These are phyloP conservation scores for Parnassius orleans DNA, from an alignment of 2,888 invertebrate species.

Conservation along the genomic window DNA sequence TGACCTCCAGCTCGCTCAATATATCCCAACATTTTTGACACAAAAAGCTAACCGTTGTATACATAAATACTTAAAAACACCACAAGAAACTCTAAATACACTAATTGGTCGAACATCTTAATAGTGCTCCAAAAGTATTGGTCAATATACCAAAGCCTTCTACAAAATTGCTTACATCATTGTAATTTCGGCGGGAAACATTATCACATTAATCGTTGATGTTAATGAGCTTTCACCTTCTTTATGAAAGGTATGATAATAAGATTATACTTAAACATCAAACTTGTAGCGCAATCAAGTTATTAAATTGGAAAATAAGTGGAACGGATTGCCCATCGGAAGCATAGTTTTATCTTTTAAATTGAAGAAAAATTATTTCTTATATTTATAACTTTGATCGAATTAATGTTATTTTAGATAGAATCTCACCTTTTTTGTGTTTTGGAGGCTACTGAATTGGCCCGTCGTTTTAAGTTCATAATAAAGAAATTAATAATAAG, in stretches of 20 bases:
- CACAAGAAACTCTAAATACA: constrained; percentile 6
- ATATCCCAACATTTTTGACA: constrained; percentile 37
- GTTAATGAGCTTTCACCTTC: constrained; percentile 30
- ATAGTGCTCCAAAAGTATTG: constrained; percentile 50
- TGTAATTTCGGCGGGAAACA: constrained; percentile 73
- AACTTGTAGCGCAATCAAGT: too few species aligned
- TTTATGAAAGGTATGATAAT: constrained; percentile 30
- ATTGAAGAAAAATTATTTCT: too few species aligned
- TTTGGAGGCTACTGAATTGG: too few species aligned
- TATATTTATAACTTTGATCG: too few species aligned
- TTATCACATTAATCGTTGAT: constrained; percentile 35
- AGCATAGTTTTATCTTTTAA: too few species aligned
- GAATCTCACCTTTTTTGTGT: too few species aligned
- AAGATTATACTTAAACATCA: background rate
- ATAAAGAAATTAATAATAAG: too few species aligned
- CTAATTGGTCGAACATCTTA: background rate
- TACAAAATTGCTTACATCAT: constrained; percentile 63
- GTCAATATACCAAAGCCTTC: constrained; percentile 68
- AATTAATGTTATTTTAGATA: too few species aligned
- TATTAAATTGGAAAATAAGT: too few species aligned
- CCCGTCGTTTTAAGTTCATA: too few species aligned
- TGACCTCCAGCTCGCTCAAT: constrained; percentile 56
- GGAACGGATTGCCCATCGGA: too few species aligned
- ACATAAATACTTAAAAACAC: constrained; percentile 4
- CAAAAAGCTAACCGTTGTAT: constrained; percentile 13